phyloP scores from a whole-genome alignment of 2,888 invertebrate species.

The Tholera decimalis region DNA sequence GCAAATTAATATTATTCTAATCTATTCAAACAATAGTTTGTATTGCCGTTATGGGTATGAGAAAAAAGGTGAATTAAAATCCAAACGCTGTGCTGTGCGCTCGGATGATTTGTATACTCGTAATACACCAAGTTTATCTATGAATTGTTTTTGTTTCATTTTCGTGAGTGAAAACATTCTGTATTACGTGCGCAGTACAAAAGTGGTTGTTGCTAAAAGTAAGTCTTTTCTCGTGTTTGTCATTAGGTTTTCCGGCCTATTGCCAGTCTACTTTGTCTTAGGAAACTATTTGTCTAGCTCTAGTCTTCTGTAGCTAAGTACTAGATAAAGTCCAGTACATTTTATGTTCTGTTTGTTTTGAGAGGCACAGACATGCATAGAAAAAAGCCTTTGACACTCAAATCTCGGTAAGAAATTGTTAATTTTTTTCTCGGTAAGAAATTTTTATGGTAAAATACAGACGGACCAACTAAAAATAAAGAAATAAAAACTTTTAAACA shows the following conservation, averaged over 20 bases:
- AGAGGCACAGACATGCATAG: not conserved
- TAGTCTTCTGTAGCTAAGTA: slow-evolving; percentile 10
- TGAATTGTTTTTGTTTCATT: not conserved
- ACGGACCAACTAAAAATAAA: too few species aligned
- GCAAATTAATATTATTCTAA: too few species aligned
- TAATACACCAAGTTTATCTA: not conserved
- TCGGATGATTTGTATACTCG: not conserved
- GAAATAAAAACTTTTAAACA: too few species aligned
- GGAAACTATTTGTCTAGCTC: slow-evolving; percentile 1
- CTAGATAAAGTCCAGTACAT: not conserved
- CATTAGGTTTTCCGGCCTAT: slow-evolving; percentile 6
- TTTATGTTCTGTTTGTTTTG: not conserved
- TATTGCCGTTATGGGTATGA: too few species aligned
- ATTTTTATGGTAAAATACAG: too few species aligned
- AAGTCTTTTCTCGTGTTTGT: slow-evolving; percentile 33
- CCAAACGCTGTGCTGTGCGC: not conserved
- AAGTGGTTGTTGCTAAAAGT: slow-evolving; percentile 1
- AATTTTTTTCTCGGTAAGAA: too few species aligned
- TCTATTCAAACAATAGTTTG: too few species aligned
- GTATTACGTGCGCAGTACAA: not conserved
- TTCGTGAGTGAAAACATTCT: slow-evolving; percentile 12
- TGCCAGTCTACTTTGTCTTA: slow-evolving; percentile 18
- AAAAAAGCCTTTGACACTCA: not conserved
- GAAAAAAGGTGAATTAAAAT: not conserved
- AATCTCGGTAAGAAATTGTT: too few species aligned